Conservation (phyloP, 2,797 vertebrate genomes). For the Nothura maculosa region DNA sequence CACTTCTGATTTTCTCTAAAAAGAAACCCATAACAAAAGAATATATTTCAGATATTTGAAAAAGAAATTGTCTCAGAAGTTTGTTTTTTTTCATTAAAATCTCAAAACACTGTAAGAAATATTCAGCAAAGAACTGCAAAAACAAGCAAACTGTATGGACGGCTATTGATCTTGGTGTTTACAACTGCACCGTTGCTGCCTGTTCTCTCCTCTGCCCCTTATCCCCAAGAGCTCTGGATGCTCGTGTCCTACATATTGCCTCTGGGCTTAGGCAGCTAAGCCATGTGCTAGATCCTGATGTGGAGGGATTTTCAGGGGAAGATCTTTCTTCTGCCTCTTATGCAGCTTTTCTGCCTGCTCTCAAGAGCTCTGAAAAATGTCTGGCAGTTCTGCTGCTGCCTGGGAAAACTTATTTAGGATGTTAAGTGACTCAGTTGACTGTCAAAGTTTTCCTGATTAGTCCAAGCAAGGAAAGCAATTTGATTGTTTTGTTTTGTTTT, state of each 20-base stretch:
- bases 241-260: not conserved
- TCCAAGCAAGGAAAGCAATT: not conserved
- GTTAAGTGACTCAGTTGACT: not conserved
- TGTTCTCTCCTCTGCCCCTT: not conserved
- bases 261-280: not conserved
- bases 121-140: not conserved
- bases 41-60: not conserved
- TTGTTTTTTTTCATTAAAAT: not conserved
- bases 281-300: not conserved
- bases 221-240: not conserved
- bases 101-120: not conserved
- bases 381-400: not conserved
- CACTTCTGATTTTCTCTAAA: not conserved
- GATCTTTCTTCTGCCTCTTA: not conserved
- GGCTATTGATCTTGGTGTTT: not conserved
- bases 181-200: accelerated
- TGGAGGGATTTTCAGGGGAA: not conserved
- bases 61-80: not conserved
- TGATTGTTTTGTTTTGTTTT: not conserved
- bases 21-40: not conserved
- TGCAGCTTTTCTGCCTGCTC: not conserved
- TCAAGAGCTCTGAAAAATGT: not conserved
- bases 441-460: not conserved
- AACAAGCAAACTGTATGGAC: not conserved
- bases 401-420: not conserved